Evolutionary conservation across 2,888 invertebrate genomes (phyloP).

Genomic region (Phalera bucephala): DNA sequence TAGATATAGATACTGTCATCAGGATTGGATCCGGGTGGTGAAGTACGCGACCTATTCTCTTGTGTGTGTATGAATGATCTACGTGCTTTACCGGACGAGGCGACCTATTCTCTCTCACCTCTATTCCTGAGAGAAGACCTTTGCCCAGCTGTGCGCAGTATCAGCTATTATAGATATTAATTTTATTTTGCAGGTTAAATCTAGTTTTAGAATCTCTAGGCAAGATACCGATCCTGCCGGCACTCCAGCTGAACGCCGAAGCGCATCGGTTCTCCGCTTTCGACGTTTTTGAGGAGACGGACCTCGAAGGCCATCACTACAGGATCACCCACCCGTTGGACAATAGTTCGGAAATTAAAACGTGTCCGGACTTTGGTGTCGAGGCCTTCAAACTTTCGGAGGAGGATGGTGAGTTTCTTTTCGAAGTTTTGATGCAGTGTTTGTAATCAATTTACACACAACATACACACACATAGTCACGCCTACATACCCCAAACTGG

Average conservation of each 20-base stretch:
- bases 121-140: no score
- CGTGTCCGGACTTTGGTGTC: slow-evolving; percentile 67
- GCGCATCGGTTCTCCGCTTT: slow-evolving; percentile 85
- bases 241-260: slow-evolving; percentile 86
- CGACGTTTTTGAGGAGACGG: slow-evolving; percentile 82
- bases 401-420: slow-evolving; percentile 74
- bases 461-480: no score
- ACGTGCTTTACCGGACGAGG: no score
- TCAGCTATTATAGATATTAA: slow-evolving; percentile 7
- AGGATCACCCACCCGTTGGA: slow-evolving; percentile 60
- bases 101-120: no score
- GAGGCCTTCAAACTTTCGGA: slow-evolving; percentile 74
- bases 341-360: slow-evolving; percentile 63
- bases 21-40: no score
- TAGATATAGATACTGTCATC: no score
- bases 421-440: no score
- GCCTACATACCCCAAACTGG: no score
- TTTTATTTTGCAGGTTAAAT: slow-evolving; percentile 83
- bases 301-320: slow-evolving; percentile 69
- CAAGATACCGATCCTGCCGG: slow-evolving; percentile 92
- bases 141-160: no score
- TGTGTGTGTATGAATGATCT: no score
- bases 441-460: no score
- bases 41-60: no score
- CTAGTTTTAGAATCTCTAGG: slow-evolving; percentile 89